Conservation (phyloP, 1,140 invertebrate genomes). For the Pinna nobilis region DNA sequence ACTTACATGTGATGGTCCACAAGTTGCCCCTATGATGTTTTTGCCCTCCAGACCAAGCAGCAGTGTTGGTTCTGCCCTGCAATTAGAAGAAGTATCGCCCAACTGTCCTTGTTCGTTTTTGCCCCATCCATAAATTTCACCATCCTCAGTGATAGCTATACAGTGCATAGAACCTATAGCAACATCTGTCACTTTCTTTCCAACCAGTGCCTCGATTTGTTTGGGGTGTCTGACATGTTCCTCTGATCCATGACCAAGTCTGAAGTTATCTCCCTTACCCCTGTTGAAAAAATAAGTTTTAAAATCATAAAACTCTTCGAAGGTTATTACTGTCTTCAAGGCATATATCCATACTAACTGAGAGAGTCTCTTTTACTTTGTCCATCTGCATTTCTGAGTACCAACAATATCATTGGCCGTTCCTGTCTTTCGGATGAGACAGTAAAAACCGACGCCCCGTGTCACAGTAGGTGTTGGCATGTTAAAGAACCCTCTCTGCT, state of each 20-base stretch:
- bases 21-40: constrained; percentile 84
- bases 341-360: too few species aligned
- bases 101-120: constrained; percentile 96
- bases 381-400: too few species aligned
- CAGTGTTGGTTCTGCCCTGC: constrained; percentile 78
- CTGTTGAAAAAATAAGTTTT: constrained; percentile 44
- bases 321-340: neutral
- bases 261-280: constrained; percentile 90
- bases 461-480: too few species aligned
- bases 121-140: constrained; percentile 84
- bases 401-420: too few species aligned
- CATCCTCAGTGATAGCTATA: constrained; percentile 86
- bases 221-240: constrained; percentile 88
- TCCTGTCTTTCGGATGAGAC: too few species aligned
- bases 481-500: too few species aligned
- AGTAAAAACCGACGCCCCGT: too few species aligned
- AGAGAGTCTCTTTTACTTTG: too few species aligned
- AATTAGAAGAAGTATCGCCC: constrained; percentile 85
- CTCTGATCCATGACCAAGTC: constrained; percentile 85
- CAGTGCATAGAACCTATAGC: constrained; percentile 82
- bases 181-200: constrained; percentile 73
- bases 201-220: constrained; percentile 82
- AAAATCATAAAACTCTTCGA: neutral
- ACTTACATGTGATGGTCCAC: constrained; percentile 86
- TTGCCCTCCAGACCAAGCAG: constrained; percentile 80